These are phyloP conservation scores for Boulengeromyrus knoepffleri DNA, from an alignment of 2,113 vertebrate species.

Conservation along the genomic window DNA sequence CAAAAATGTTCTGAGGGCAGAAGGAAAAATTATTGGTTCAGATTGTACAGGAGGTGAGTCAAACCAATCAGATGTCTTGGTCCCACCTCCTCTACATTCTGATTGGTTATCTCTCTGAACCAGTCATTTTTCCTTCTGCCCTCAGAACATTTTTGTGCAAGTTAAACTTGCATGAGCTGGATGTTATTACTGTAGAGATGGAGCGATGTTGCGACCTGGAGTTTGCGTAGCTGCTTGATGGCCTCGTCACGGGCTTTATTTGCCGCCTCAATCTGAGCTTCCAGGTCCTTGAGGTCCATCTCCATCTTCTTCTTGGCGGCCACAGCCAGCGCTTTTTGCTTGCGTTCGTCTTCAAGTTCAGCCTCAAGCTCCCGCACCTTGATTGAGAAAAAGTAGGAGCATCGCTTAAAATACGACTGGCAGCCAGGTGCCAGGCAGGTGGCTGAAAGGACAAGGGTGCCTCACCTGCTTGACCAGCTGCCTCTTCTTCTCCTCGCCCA, in stretches of 20 bases:
- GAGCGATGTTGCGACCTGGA: slow-evolving; percentile 69
- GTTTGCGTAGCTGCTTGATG: slow-evolving; percentile 86
- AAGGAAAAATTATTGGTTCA: no score
- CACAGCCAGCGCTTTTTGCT: slow-evolving; percentile 83
- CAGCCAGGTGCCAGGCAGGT: neutral
- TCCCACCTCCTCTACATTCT: no score
- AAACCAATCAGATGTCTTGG: no score
- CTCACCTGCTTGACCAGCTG: slow-evolving; percentile 85
- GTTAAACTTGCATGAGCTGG: neutral
- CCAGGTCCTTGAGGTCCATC: slow-evolving; percentile 90
- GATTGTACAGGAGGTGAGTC: no score
- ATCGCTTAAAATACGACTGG: neutral
- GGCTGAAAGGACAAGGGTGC: neutral
- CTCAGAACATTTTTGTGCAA: no score
- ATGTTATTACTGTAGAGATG: neutral
- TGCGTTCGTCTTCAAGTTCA: slow-evolving; percentile 90
- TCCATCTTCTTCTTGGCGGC: slow-evolving; percentile 94
- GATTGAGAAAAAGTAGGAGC: neutral
- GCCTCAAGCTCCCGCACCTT: slow-evolving; percentile 93
- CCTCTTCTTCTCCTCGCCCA: slow-evolving; percentile 92
- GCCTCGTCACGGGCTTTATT: slow-evolving; percentile 92
- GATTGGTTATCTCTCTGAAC: no score
- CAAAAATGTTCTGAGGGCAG: no score
- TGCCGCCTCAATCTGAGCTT: slow-evolving; percentile 84
- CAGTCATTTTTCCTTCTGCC: no score